These are phyloP conservation scores for Triops longicaudatus DNA, from an alignment of 1,140 invertebrate genomes.

Conservation along the genomic window DNA sequence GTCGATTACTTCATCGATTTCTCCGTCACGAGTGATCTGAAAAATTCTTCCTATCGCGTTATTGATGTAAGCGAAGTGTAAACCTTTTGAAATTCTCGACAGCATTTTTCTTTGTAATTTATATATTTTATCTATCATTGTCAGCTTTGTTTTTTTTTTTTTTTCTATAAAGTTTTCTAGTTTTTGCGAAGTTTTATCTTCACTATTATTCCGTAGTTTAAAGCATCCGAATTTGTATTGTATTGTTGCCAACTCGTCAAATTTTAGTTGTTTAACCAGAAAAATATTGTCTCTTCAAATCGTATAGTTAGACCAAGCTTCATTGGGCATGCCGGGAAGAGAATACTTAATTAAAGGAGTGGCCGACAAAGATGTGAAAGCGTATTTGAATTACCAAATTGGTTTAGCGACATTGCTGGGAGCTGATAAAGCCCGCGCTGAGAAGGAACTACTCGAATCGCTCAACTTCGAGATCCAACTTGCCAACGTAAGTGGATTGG, in stretches of 20 bases:
- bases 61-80: slow-evolving; percentile 64
- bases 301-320: slow-evolving; percentile 78
- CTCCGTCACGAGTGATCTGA: slow-evolving; percentile 79
- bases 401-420: slow-evolving; percentile 81
- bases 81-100: slow-evolving; percentile 18
- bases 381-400: slow-evolving; percentile 75
- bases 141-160: slow-evolving; percentile 17
- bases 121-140: slow-evolving; percentile 22
- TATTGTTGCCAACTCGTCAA: slow-evolving; percentile 19
- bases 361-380: slow-evolving; percentile 63
- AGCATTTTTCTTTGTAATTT: neutral
- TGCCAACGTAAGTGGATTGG: slow-evolving; percentile 65
- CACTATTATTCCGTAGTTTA: neutral
- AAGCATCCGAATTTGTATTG: neutral
- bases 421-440: slow-evolving; percentile 58
- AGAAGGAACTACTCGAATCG: slow-evolving; percentile 66
- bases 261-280: too few species aligned
- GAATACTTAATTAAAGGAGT: slow-evolving; percentile 82
- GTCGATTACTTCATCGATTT: slow-evolving; percentile 90
- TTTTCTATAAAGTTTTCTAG: too few species aligned
- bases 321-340: slow-evolving; percentile 68
- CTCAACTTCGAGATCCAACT: slow-evolving; percentile 85
- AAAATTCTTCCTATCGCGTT: slow-evolving; percentile 72
- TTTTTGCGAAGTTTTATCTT: neutral
- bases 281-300: slow-evolving; percentile 24